These are phyloP conservation scores for Lepidocyrtoides sp. DNA, from an alignment of 2,888 invertebrate species.

Conservation along the genomic window DNA sequence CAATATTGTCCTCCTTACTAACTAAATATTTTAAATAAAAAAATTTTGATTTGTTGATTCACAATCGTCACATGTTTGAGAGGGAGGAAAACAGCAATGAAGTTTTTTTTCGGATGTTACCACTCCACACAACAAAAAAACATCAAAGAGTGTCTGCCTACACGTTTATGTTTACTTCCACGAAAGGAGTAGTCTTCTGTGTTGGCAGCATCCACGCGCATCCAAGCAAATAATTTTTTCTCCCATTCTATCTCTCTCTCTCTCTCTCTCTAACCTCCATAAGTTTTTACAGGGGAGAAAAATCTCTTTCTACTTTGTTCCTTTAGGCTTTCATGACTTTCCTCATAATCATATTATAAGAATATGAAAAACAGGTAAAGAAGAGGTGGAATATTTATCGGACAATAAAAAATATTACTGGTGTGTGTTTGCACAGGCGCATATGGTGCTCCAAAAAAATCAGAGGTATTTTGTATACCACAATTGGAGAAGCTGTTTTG, in stretches of 20 bases:
- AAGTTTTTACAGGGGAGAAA: not conserved
- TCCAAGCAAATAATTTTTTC: constrained; percentile 64
- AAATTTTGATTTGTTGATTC: constrained; percentile 64
- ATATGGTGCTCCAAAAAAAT: constrained; percentile 54
- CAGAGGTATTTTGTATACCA: not conserved
- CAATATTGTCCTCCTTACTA: not conserved
- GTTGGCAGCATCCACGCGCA: constrained; percentile 74
- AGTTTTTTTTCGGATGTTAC: constrained; percentile 22
- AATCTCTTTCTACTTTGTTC: not conserved
- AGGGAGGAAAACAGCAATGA: constrained; percentile 40
- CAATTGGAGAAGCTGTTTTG: constrained; percentile 7
- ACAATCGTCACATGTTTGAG: constrained; percentile 4
- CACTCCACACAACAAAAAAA: not conserved
- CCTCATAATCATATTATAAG: constrained; percentile 50
- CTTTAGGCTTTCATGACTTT: constrained; percentile 78
- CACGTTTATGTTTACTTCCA: constrained; percentile 33
- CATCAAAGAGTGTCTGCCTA: constrained; percentile 21
- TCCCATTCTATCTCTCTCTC: too few species aligned
- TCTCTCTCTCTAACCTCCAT: not conserved
- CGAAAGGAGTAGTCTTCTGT: constrained; percentile 27
- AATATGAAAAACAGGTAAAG: not conserved
- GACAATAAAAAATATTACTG: constrained; percentile 72
- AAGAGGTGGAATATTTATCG: constrained; percentile 76
- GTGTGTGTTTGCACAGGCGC: constrained; percentile 68
- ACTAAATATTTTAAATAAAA: constrained; percentile 66